Conservation (phyloP, 2,113 vertebrate genomes). For the Aplodontia rufa region DNA sequence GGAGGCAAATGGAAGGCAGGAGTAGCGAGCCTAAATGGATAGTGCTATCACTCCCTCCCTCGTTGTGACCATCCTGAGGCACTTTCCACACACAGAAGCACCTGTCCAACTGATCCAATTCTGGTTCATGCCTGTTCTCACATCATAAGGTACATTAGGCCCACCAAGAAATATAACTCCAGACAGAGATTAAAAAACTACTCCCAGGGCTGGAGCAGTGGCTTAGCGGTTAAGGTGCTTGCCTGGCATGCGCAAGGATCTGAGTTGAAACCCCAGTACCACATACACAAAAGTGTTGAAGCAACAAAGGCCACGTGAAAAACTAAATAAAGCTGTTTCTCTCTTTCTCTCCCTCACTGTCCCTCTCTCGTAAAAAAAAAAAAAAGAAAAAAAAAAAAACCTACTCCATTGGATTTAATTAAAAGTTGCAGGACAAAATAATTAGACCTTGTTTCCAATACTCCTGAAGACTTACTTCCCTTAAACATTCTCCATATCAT, state of each 20-base stretch:
- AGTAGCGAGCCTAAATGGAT: neutral
- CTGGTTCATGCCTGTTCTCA: neutral
- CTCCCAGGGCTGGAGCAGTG: too few relatives aligned
- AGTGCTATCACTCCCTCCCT: neutral
- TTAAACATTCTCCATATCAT: neutral
- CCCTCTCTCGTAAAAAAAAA: too few relatives aligned
- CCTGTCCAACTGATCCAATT: neutral
- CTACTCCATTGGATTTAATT: neutral
- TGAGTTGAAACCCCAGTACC: too few relatives aligned
- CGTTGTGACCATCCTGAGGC: neutral
- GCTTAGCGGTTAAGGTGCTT: too few relatives aligned
- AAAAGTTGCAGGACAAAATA: neutral
- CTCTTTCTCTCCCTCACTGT: too few relatives aligned
- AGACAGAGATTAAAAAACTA: neutral
- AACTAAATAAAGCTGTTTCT: too few relatives aligned
- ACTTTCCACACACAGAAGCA: neutral
- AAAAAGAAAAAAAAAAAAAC: too few relatives aligned
- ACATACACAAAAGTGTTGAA: too few relatives aligned
- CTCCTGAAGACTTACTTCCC: neutral
- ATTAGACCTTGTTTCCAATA: neutral
- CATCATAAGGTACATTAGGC: neutral
- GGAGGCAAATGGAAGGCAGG: neutral
- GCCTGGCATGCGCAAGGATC: too few relatives aligned
- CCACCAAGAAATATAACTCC: neutral
- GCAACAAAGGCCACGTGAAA: too few relatives aligned